Evolutionary conservation across 30 jellyfish, hydroid and myxozoan species (phyloP).

Genomic region (Catostylus mosaicus): DNA sequence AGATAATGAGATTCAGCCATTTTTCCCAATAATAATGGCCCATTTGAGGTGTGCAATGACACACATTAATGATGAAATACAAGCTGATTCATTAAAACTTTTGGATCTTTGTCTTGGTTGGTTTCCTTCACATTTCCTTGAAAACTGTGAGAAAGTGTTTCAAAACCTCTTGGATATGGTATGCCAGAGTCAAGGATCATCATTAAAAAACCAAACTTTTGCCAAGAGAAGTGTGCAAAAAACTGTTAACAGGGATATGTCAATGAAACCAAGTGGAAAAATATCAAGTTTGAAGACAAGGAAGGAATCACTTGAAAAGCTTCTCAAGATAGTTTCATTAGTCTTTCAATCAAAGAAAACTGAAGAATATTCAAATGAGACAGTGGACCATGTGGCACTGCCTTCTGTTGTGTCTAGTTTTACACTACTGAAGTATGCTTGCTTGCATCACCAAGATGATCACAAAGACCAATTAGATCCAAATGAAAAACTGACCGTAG

Average conservation of each 20-base stretch:
- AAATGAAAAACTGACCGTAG: neutral
- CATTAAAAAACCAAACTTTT: conserved; percentile 24
- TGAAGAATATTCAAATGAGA: neutral
- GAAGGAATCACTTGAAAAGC: conserved; percentile 47
- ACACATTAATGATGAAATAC: conserved; percentile 87
- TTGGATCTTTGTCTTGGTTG: conserved; percentile 57
- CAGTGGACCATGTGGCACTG: neutral
- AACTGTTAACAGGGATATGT: conserved; percentile 51
- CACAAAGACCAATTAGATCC: neutral
- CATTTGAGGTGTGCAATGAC: conserved; percentile 95
- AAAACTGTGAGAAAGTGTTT: conserved; percentile 68
- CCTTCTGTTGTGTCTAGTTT: neutral
- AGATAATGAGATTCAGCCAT: conserved; percentile 73
- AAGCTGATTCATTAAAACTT: conserved; percentile 66
- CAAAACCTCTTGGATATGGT: conserved; percentile 73
- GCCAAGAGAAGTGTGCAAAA: conserved; percentile 39
- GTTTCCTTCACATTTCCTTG: conserved; percentile 53
- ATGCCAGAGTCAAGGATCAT: conserved; percentile 56
- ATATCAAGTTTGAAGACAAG: conserved; percentile 63
- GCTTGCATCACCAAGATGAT: neutral
- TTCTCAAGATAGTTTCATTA: conserved; percentile 56
- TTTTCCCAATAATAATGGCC: conserved; percentile 80
- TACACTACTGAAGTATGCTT: conserved; percentile 8
- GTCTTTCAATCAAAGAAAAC: neutral
- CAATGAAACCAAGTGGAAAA: conserved; percentile 62